Percentiles rank a stretch among this genome's conserved stretches.
Evolutionary conservation across 2,113 vertebrate species (phyloP).

Genomic region (Neolamprologus variostigma): DNA sequence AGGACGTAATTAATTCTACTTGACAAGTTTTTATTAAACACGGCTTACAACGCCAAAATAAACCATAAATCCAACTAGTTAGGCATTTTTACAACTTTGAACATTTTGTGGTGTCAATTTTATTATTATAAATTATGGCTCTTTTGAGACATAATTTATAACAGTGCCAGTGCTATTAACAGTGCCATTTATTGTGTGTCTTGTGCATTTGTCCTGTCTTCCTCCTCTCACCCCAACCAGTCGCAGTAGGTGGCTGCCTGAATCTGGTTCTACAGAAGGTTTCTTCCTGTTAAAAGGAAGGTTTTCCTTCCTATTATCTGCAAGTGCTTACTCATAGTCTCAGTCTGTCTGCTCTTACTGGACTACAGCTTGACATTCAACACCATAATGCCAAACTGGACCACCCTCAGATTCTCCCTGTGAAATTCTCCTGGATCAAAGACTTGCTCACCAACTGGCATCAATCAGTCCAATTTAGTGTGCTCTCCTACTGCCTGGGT

Average conservation of each 20-base stretch:
- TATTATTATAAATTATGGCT: not conserved
- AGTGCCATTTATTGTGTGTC: not conserved
- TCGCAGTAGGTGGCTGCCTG: not conserved
- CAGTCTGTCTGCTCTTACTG: not conserved
- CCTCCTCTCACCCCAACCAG: not conserved
- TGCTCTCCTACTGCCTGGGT: not conserved
- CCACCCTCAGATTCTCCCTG: not conserved
- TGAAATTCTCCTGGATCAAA: not conserved
- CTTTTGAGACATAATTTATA: not conserved
- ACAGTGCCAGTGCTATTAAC: not conserved
- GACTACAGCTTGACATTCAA: not conserved
- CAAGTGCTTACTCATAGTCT: not conserved
- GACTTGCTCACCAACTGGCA: not conserved
- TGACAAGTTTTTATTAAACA: not conserved
- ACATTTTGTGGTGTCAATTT: not conserved
- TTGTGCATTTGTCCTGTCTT: not conserved
- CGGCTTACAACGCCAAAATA: rapidly evolving
- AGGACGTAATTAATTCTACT: not conserved
- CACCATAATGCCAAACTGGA: not conserved
- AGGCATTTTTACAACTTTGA: not conserved
- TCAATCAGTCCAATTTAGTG: rapidly evolving
- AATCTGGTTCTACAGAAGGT: not conserved
- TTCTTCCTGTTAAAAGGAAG: not conserved
- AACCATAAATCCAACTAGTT: not conserved
- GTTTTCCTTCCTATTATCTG: not conserved